Conservation (phyloP, 2,888 invertebrate species). For the Cerastis rubricosa region DNA sequence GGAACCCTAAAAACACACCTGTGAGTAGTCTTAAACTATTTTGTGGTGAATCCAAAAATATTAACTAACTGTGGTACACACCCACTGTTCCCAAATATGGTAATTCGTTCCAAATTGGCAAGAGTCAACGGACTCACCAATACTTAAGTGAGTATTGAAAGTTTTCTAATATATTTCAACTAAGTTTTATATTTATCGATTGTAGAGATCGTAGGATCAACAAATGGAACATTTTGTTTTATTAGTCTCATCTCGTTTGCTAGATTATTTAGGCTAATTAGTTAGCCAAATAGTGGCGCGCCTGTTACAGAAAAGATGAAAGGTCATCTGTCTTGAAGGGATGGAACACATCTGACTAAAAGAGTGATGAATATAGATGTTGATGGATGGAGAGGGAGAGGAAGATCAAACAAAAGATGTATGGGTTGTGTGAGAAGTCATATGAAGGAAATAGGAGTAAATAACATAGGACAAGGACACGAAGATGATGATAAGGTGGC, state of each 20-base stretch:
- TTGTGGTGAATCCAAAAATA: background rate
- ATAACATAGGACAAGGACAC: no score
- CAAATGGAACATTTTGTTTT: background rate
- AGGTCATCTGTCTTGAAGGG: no score
- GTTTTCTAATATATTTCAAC: background rate
- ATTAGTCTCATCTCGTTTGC: background rate
- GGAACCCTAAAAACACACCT: no score
- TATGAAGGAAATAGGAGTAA: no score
- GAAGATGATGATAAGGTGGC: background rate
- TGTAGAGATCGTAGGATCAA: background rate
- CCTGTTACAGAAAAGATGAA: no score
- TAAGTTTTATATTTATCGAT: background rate
- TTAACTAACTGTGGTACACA: constrained; percentile 16
- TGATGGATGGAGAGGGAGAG: no score
- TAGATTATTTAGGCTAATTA: background rate
- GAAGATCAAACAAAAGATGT: no score
- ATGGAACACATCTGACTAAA: no score
- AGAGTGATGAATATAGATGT: no score
- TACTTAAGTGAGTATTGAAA: background rate
- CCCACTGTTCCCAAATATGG: constrained; percentile 31
- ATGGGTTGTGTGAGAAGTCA: no score
- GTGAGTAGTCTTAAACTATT: background rate
- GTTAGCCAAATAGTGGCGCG: no score
- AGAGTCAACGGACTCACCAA: constrained; percentile 17
- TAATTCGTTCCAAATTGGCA: constrained; percentile 10